phyloP scores from a whole-genome alignment of 2,113 vertebrate species.

The Campylorhamphus procurvoides region DNA sequence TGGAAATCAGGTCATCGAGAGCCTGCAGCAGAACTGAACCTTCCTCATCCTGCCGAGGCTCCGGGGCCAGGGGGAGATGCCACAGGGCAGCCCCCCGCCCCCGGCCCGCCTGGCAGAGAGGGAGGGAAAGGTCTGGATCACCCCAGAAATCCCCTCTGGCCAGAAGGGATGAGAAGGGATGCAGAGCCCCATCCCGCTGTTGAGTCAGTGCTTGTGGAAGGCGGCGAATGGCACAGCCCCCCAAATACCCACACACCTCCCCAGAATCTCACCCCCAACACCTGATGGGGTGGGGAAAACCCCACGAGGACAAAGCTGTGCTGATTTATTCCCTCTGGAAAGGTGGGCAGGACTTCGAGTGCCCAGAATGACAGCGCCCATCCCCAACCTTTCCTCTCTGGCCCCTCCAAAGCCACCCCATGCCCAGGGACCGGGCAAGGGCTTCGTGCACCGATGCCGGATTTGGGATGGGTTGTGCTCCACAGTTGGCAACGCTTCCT shows the following conservation, averaged over 20 bases:
- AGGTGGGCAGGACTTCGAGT: accelerated
- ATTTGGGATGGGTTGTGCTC: neutral
- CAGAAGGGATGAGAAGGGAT: neutral
- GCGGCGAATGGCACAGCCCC: accelerated
- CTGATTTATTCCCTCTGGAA: neutral
- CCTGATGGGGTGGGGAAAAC: accelerated
- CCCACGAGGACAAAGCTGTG: accelerated
- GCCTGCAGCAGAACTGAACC: constrained; percentile 7
- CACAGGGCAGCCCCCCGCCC: neutral
- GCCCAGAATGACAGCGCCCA: neutral
- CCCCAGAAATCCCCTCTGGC: accelerated
- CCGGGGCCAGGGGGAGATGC: neutral
- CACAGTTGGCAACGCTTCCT: accelerated
- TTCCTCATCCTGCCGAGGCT: neutral
- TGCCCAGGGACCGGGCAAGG: neutral
- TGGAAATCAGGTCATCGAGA: constrained; percentile 37
- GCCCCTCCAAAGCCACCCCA: neutral
- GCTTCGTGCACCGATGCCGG: neutral
- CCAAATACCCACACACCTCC: accelerated
- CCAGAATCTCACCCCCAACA: neutral
- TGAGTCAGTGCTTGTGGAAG: neutral
- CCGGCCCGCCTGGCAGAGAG: neutral
- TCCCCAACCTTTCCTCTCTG: neutral
- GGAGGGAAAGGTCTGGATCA: neutral
- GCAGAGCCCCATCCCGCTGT: accelerated